phyloP scores from a whole-genome alignment of 2,113 vertebrate genomes.

The Gymnogyps californianus region DNA sequence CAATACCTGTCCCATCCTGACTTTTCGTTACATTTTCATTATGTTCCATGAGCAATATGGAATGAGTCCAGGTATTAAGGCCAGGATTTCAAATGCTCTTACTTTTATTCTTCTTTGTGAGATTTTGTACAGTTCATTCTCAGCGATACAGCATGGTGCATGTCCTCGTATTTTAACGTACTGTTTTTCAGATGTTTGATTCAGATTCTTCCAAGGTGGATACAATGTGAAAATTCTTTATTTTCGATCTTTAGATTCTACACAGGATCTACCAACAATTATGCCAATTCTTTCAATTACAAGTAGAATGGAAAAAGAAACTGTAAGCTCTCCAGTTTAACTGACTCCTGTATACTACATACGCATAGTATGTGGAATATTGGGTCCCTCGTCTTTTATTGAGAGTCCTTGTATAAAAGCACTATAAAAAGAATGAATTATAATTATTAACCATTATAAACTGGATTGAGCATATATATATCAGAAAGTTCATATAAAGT shows the following conservation, averaged over 20 bases:
- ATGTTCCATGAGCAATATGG: not conserved
- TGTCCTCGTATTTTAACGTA: not conserved
- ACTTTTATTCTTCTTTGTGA: not conserved
- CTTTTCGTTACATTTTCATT: not conserved
- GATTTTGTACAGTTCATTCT: not conserved
- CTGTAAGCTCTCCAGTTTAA: not conserved
- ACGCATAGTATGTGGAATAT: not conserved
- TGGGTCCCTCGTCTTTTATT: not conserved
- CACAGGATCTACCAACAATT: not conserved
- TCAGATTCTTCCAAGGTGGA: not conserved
- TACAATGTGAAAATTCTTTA: not conserved
- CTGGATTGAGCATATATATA: too few species aligned
- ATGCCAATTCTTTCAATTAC: not conserved
- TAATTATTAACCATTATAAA: not conserved
- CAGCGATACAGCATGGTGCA: not conserved
- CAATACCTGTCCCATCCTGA: not conserved
- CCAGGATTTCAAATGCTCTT: not conserved
- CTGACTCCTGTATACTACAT: not conserved
- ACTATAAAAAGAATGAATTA: not conserved
- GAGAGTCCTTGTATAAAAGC: not conserved
- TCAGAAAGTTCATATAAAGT: not conserved
- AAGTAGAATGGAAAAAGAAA: not conserved
- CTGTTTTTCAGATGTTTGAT: not conserved
- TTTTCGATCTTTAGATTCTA: not conserved
- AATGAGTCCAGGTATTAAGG: not conserved